Conservation (phyloP, 2,113 vertebrate species). For the Rhineura floridana region DNA sequence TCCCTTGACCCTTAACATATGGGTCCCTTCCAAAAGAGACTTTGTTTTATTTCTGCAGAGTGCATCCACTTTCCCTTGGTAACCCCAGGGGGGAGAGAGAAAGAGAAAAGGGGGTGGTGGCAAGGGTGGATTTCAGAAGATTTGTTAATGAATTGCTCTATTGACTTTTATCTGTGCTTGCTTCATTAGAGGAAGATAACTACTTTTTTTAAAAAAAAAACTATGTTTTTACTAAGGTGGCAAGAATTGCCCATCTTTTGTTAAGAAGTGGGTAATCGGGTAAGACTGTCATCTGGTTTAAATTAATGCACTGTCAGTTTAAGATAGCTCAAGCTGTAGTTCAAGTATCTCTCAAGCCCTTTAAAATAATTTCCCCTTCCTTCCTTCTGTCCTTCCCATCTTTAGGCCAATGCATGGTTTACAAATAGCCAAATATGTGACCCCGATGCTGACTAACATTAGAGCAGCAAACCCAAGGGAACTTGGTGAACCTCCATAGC, state of each 20-base stretch:
- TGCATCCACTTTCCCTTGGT: conserved; percentile 78
- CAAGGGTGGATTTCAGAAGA: conserved; percentile 84
- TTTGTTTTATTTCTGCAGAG: conserved; percentile 79
- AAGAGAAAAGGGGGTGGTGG: neutral
- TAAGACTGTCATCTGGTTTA: conserved; percentile 85
- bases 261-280: conserved; percentile 87
- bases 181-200: conserved; percentile 95
- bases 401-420: conserved; percentile 88
- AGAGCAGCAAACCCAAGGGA: conserved; percentile 75
- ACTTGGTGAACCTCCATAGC: conserved; percentile 80
- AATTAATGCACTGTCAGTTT: conserved; percentile 92
- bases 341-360: conserved; percentile 81
- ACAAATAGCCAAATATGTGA: conserved; percentile 89
- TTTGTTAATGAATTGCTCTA: conserved; percentile 99
- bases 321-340: conserved; percentile 86
- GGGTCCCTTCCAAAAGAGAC: conserved; percentile 90
- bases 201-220: conserved; percentile 73
- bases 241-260: conserved; percentile 83
- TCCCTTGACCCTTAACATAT: conserved; percentile 96
- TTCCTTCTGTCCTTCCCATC: conserved; percentile 71
- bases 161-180: conserved; percentile 96
- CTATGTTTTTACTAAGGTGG: conserved; percentile 78
- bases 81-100: conserved; percentile 75
- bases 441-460: conserved; percentile 82
- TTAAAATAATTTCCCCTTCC: conserved; percentile 83